Evolutionary conservation across 2,888 invertebrate species (phyloP).

Genomic region (Spodoptera exigua): DNA sequence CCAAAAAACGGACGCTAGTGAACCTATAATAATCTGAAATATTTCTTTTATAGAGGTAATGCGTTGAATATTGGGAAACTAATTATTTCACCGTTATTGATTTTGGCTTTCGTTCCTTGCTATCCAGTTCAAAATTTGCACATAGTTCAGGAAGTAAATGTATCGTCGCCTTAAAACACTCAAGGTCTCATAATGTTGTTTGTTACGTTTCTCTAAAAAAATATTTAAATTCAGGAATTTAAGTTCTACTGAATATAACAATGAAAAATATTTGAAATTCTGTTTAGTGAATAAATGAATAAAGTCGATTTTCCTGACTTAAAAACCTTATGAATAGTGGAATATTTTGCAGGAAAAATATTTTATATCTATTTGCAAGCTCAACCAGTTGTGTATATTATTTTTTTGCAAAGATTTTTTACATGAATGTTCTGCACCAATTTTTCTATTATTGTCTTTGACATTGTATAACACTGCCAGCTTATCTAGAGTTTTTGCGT

Average conservation of each 20-base stretch:
- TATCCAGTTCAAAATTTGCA: conserved; percentile 19
- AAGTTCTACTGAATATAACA: neutral
- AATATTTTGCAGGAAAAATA: no score
- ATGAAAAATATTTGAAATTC: neutral
- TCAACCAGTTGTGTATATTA: neutral
- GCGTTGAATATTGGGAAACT: conserved; percentile 8
- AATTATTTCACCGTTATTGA: conserved; percentile 16
- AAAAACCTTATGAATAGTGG: no score
- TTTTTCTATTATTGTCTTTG: conserved; percentile 19
- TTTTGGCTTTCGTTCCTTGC: conserved; percentile 11
- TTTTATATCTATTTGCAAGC: neutral
- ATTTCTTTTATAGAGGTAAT: neutral
- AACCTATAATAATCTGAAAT: conserved; percentile 13
- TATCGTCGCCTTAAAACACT: conserved; percentile 28
- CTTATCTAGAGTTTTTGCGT: conserved; percentile 30
- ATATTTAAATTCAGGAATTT: conserved; percentile 1
- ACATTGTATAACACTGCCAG: conserved; percentile 16
- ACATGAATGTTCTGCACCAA: neutral
- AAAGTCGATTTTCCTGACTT: no score
- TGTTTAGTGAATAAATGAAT: no score
- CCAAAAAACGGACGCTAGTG: conserved; percentile 13
- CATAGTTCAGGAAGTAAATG: conserved; percentile 40
- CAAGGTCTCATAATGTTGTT: conserved; percentile 43
- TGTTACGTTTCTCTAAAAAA: conserved; percentile 21
- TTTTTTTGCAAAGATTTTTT: neutral